Conservation (phyloP, 2,888 invertebrate genomes). For the Meiosimyza decipiens region DNA sequence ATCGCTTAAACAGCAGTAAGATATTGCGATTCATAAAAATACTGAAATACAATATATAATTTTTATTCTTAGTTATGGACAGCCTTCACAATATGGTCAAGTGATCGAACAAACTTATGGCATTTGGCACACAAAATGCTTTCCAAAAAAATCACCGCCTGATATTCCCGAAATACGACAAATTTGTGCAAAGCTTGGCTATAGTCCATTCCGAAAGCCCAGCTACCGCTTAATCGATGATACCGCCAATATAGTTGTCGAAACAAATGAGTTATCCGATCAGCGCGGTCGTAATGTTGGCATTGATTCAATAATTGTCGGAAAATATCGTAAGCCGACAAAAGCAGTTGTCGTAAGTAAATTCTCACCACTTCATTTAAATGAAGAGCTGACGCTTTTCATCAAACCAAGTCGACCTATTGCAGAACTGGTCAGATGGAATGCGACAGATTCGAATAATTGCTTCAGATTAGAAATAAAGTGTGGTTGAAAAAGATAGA, state of each 20-base stretch:
- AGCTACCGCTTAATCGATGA: slow-evolving; percentile 63
- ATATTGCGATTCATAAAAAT: neutral
- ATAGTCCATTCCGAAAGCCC: slow-evolving; percentile 66
- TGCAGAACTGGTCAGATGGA: slow-evolving; percentile 63
- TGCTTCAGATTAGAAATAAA: slow-evolving; percentile 64
- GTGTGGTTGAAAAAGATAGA: slow-evolving; percentile 51
- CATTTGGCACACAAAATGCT: slow-evolving; percentile 80
- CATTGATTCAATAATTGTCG: slow-evolving; percentile 48
- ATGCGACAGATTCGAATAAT: slow-evolving; percentile 58
- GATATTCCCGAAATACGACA: slow-evolving; percentile 67
- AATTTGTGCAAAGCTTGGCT: slow-evolving; percentile 75
- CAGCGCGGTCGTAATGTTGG: slow-evolving; percentile 52
- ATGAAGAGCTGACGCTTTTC: slow-evolving; percentile 59
- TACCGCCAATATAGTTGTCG: slow-evolving; percentile 52
- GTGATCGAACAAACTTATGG: slow-evolving; percentile 75
- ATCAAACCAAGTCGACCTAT: slow-evolving; percentile 65
- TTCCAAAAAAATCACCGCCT: slow-evolving; percentile 69
- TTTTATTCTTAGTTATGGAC: slow-evolving; percentile 25
- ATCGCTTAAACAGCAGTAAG: neutral
- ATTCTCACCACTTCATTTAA: slow-evolving; percentile 62
- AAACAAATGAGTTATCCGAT: slow-evolving; percentile 53
- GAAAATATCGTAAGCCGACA: slow-evolving; percentile 59
- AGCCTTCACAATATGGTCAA: slow-evolving; percentile 71
- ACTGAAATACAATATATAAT: neutral
- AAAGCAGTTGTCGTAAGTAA: slow-evolving; percentile 62